Evolutionary conservation across 1,140 invertebrate species (phyloP).

Genomic region (Notospermus geniculatus): DNA sequence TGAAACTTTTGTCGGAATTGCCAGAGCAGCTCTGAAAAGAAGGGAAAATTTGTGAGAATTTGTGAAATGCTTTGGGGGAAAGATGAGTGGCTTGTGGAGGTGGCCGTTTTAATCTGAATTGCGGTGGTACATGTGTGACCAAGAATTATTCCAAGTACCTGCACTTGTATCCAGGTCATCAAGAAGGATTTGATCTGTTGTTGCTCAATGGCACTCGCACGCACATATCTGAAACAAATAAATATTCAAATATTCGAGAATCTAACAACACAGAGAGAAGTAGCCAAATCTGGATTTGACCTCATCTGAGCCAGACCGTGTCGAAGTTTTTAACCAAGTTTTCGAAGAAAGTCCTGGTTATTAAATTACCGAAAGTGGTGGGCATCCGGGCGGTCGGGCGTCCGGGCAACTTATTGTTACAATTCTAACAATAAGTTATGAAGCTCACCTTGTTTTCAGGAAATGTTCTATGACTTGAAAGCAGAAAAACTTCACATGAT

Average conservation of each 20-base stretch:
- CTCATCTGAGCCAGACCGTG: no score
- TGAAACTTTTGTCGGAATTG: constrained; percentile 37
- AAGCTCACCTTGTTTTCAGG: constrained; percentile 51
- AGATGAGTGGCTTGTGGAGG: no score
- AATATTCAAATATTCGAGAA: background rate
- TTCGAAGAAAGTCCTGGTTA: no score
- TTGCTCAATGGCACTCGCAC: constrained; percentile 18
- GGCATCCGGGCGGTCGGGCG: no score
- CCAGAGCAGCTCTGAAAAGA: background rate
- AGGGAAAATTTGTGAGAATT: no score
- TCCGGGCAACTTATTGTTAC: no score
- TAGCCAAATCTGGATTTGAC: background rate
- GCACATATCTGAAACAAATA: constrained; percentile 26
- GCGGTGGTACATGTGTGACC: no score
- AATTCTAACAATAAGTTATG: no score
- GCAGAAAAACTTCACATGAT: constrained; percentile 59
- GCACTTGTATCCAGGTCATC: constrained; percentile 27
- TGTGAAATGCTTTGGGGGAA: no score
- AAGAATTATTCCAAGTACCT: constrained; percentile 25
- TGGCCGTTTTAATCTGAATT: no score
- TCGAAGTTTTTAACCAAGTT: no score
- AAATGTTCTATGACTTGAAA: constrained; percentile 60
- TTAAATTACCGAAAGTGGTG: no score
- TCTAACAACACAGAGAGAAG: background rate
- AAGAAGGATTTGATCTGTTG: constrained; percentile 26